phyloP scores from a whole-genome alignment of 92 coral and sea anemone species.

The Epizoanthus stellaris region DNA sequence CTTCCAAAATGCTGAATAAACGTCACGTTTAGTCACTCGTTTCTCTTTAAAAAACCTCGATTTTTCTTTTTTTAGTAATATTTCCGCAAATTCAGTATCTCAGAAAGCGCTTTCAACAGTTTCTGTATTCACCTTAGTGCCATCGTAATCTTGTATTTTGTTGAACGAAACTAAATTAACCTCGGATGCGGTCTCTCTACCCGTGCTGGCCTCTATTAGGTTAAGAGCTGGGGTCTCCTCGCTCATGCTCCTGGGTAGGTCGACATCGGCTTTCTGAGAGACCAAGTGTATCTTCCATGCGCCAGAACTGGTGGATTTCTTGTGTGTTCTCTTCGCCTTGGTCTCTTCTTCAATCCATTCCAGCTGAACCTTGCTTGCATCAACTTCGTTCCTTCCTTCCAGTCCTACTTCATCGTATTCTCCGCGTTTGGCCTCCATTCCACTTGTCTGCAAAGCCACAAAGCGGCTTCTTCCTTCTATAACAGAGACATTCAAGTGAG shows the following conservation, averaged over 20 bases:
- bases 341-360: slow-evolving; percentile 27
- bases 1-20: too few relatives aligned
- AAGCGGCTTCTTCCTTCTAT: not conserved
- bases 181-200: slow-evolving; percentile 9
- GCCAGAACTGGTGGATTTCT: slow-evolving; percentile 34
- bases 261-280: slow-evolving; percentile 31
- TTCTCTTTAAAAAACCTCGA: not conserved
- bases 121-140: not conserved
- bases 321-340: slow-evolving; percentile 26
- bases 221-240: slow-evolving; percentile 4
- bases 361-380: slow-evolving; percentile 20
- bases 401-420: not conserved
- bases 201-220: not conserved
- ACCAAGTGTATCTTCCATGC: slow-evolving; percentile 41
- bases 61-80: not conserved
- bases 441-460: slow-evolving; percentile 32
- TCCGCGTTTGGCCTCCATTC: slow-evolving; percentile 24
- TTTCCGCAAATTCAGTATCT: not conserved
- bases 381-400: slow-evolving; percentile 35
- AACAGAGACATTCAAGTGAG: not conserved
- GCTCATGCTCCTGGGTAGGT: not conserved
- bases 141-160: not conserved
- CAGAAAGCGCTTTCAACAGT: slow-evolving; percentile 31
- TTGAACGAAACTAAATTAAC: slow-evolving; percentile 26
- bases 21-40: too few relatives aligned